Evolutionary conservation across 2,113 vertebrate species (phyloP), one percentile per base, ranked within the genome.

Genomic region (Dasypus novemcinctus): DNA sequence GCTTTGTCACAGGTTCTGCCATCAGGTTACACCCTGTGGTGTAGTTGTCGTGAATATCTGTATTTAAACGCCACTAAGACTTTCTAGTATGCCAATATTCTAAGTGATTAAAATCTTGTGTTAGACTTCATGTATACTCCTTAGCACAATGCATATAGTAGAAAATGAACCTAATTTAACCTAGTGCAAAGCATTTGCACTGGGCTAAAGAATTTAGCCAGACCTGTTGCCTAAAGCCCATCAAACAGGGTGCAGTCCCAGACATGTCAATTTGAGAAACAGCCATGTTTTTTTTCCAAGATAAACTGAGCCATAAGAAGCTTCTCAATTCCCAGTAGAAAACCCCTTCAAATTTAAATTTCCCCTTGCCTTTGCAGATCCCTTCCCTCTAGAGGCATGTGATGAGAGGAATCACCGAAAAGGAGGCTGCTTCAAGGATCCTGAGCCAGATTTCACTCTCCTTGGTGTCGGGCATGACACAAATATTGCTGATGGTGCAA

Each of bases 401-500:
- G 95, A 98, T 81, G 93, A 97, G 97, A 98, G 98, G 98, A 98
- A 98, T 98, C 98, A 97, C 98, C 95, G 97, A 98, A 98, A 98
- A 98, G 97, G 98, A 98, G 98, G 98, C 98, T 98, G 98, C 98
- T 99, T 98, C 98, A 97, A 78, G 94, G 98, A 98, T 98, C 98
- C 87, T 97, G 98, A 98, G 98, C 98, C 98, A 98, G 98, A 97
- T 98, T 97, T 98, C 98, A 98, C 98, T 99, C 98, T 98, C 97
- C 90, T 97, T 98, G 98, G 98, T 98, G 98, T 98, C 98, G 97
- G 98, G 98, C 97, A 97, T 98, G 98, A 99, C 98, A 99, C 97
- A 98, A 96, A 98, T 98, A 98, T 99, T 99, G 98, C 98, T 98
- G 99, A 99, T 98, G 99, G 99, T 99, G 99, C 99, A 99, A 99